Base-by-base conservation (phyloP, 2,888 invertebrate species). In the Epistrophe grossulariae region DNA sequence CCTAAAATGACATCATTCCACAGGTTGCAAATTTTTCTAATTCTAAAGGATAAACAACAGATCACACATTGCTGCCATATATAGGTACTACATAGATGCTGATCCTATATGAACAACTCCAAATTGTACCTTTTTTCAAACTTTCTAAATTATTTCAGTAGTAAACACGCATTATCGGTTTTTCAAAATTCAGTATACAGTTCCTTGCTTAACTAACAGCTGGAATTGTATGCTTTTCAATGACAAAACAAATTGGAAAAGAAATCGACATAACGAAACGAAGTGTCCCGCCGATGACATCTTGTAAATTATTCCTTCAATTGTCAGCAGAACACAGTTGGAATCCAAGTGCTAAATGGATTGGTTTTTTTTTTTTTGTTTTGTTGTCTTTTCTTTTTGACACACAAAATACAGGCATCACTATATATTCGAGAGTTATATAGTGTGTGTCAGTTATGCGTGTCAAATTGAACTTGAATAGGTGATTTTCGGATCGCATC, bases 111-210 rank as follows among this genome's bases (percentile, higher is more conserved):
- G n/a, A 50, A 19, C 19, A 60, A 40, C 19, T 60, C 19, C 66
- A 19, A 62, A 66, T 8, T 8, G 4, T 31, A 35, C 35, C 13
- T 28, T 45, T 13, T 68, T 59, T 43, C 19, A 43, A 45, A 87
- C 76, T 87, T 87, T 87, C 87, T 83, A 87, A 83, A 79, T 76
- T 59, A 79, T 76, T 83, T 83, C 79, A 77, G 87, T 87, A 87
- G 87, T 87, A 83, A 87, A 87, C 83, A 87, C 60, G 76, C 76
- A 83, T 87, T 83, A 87, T 87, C 87, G 87, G 87, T 87, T 87
- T 45, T 31, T 38, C 72, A 72, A 68, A 24, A 68, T 76, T 76
- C 70, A 62, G 70, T 57, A 68, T 60, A 24, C 55, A 48, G 60
- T 40, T 68, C 60, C 72, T 71, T 72, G 55, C 68, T 70, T 43